A percentile compares a stretch with the other conserved stretches of the same genome.
Evolutionary conservation across 2,888 invertebrate genomes (phyloP).

Genomic region (Pycnomerus fuliginosus): DNA sequence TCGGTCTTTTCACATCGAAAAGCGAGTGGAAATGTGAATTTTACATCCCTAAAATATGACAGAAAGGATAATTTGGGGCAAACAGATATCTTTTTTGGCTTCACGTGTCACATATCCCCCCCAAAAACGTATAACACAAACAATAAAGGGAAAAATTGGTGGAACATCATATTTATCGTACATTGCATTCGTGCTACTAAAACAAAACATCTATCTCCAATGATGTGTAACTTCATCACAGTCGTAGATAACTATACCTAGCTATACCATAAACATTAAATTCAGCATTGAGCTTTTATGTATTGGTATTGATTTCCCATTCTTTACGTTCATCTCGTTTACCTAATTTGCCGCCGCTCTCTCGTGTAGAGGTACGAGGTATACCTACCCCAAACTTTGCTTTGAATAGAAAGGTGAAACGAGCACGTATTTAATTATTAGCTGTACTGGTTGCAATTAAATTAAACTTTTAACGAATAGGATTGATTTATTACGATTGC

Average conservation of each 20-base stretch:
- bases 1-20: no score
- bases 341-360: conserved; percentile 31
- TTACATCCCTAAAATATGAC: no score
- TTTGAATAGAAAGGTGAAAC: neutral
- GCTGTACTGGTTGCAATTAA: conserved; percentile 15
- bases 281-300: conserved; percentile 39
- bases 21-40: no score
- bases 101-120: no score
- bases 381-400: conserved; percentile 8
- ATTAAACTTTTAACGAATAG: conserved; percentile 7
- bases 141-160: no score
- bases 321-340: conserved; percentile 32
- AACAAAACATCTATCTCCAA: conserved; percentile 34
- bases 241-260: no score
- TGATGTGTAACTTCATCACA: conserved; percentile 38
- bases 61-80: no score
- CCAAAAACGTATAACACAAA: no score
- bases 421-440: conserved; percentile 23
- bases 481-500: conserved; percentile 14
- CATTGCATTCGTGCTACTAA: conserved; percentile 8
- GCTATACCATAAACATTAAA: conserved; percentile 37
- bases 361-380: no score
- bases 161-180: no score
- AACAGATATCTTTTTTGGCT: no score
- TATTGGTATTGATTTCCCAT: conserved; percentile 40